Evolutionary conservation across 2,888 invertebrate species (phyloP), one percentile per base, ranked within the genome.

Genomic region (Drosophila emarginata): DNA sequence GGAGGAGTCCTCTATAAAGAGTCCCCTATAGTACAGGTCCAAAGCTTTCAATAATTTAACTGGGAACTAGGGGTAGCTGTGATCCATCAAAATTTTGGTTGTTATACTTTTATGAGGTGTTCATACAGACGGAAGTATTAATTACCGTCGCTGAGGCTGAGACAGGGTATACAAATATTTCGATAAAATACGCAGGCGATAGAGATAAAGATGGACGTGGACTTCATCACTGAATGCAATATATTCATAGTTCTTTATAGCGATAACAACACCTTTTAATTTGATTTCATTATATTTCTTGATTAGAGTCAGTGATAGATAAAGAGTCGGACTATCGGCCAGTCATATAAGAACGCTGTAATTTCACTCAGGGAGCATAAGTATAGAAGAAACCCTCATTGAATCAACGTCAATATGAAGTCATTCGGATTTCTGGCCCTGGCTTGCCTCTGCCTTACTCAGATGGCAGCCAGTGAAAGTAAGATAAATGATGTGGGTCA

Each of bases 311-410:
- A 21, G 21, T 11, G 11, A 15, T 9, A 14, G 69, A 72, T 69
- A 69, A 72, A 51, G 37, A 32, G 9, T 68, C 9, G n/a, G 12
- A 39, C 18, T 21, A 14, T 21, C 15, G 15, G 32, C 15, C n/a
- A 21, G 45, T 4, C 26, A 69, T 80, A 87, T 88, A 81, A 67
- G 83, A 87, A 63, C 28, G 23, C 12, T 12, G n/a, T 1, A 14
- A 23, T 15, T 14, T 7, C 0, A 7, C 4, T 23, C 5, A 18
- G 9, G 32, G 2, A 12, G 14, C 14, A 54, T 18, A 54, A 54
- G 32, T 32, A 14, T 51, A 72, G 15, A 64, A 15, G 4, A 15
- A 45, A 53, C 23, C 36, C 62, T 3, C 26, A 50, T 6, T 23
- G 26, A 67, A 40, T 37, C 23, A 39, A 7, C 39, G n/a, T 21